A percentile compares a stretch with the other conserved stretches of the same genome.
phyloP scores from a whole-genome alignment of 2,113 vertebrate genomes.

The Donacobius atricapilla region DNA sequence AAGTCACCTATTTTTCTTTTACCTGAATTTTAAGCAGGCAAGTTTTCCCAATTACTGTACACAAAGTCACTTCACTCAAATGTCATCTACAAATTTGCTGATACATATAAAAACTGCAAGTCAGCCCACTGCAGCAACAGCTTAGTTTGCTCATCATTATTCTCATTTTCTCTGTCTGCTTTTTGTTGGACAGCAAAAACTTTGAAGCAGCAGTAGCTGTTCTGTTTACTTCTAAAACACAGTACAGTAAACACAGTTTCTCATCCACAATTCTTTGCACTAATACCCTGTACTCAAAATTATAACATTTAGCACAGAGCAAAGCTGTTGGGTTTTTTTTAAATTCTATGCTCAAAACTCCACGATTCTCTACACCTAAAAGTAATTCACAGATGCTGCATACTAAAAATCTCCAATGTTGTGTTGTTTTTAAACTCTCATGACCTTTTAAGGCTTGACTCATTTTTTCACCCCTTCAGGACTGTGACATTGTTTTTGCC shows the following conservation, averaged over 20 bases:
- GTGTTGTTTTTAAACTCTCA: not conserved
- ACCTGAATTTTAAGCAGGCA: not conserved
- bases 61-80: not conserved
- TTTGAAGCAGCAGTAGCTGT: not conserved
- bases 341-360: not conserved
- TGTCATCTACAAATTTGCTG: not conserved
- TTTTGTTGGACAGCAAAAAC: not conserved
- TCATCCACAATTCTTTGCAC: not conserved
- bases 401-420: not conserved
- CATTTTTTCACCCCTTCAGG: not conserved
- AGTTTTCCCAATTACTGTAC: not conserved
- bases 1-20: not conserved
- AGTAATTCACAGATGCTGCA: not conserved
- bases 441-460: not conserved
- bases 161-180: not conserved
- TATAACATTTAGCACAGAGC: not conserved
- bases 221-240: not conserved
- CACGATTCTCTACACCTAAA: fast-evolving
- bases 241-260: not conserved
- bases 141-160: not conserved
- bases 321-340: not conserved
- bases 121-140: not conserved
- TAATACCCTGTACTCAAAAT: not conserved
- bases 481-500: not conserved
- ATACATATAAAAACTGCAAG: not conserved